These are phyloP conservation scores for Sthenelais limicola DNA, from an alignment of 2,888 invertebrate genomes.

Conservation along the genomic window DNA sequence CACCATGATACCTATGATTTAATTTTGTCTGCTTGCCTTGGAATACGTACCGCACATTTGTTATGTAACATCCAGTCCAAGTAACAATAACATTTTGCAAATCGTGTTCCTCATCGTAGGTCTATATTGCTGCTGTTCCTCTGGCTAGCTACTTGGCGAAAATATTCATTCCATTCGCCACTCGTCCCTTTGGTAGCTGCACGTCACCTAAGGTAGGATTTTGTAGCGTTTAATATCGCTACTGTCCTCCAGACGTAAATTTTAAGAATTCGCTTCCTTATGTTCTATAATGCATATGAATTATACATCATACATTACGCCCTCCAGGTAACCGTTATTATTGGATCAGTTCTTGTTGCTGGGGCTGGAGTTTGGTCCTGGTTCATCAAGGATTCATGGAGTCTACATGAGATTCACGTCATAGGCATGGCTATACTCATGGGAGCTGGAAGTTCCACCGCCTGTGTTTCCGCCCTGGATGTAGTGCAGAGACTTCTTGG, in stretches of 20 bases:
- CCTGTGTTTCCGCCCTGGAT: slow-evolving; percentile 6
- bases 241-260: no score
- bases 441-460: slow-evolving; percentile 10
- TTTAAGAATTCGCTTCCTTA: no score
- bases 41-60: no score
- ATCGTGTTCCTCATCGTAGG: no score
- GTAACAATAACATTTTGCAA: no score
- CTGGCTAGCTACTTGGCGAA: neutral
- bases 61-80: no score
- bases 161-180: neutral
- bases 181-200: neutral
- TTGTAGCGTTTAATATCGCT: neutral
- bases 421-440: neutral
- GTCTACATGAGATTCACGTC: neutral
- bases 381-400: slow-evolving; percentile 8
- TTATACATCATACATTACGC: no score
- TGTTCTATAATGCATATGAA: no score
- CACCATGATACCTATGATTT: no score
- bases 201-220: neutral
- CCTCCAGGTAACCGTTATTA: neutral
- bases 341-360: neutral
- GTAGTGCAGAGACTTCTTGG: slow-evolving; percentile 4
- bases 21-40: no score
- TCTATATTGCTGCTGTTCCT: neutral
- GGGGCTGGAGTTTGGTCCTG: slow-evolving; percentile 1